These are phyloP conservation scores for Oncopodura yosiiana DNA, from an alignment of 1,140 invertebrate species.

Conservation along the genomic window DNA sequence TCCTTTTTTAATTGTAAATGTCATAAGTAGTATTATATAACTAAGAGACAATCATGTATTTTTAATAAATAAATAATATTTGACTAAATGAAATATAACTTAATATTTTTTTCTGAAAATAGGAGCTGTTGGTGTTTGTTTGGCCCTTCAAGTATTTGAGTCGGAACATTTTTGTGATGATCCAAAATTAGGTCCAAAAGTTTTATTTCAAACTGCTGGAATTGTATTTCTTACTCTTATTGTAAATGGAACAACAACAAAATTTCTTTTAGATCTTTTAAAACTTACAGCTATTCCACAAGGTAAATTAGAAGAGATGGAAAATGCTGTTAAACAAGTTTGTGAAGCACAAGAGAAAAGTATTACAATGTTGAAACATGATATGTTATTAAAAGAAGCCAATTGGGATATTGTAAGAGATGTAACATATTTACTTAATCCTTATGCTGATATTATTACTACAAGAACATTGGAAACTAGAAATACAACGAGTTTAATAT, in stretches of 20 bases:
- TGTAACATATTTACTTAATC: too few relatives aligned
- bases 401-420: conserved; percentile 43
- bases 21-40: too few relatives aligned
- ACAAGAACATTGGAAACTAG: too few relatives aligned
- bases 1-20: too few relatives aligned
- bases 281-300: conserved; percentile 41
- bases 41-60: too few relatives aligned
- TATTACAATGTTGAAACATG: conserved; percentile 40
- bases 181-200: conserved; percentile 28
- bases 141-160: conserved; percentile 41
- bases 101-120: too few relatives aligned
- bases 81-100: too few relatives aligned
- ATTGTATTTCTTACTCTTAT: conserved; percentile 42
- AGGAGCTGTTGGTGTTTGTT: conserved; percentile 42
- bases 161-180: conserved; percentile 34
- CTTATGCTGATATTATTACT: too few relatives aligned
- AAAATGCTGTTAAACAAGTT: conserved; percentile 39
- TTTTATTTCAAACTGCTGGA: conserved; percentile 42
- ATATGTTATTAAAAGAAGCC: conserved; percentile 43
- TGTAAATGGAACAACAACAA: conserved; percentile 42
- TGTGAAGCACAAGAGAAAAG: conserved; percentile 36
- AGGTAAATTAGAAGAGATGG: conserved; percentile 40
- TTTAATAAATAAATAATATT: too few relatives aligned
- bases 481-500: too few relatives aligned
- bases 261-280: conserved; percentile 38